Percentiles rank a stretch among this genome's conserved stretches.
Conservation (phyloP, 2,888 invertebrate species). For the Enchytraeus crypticus region DNA sequence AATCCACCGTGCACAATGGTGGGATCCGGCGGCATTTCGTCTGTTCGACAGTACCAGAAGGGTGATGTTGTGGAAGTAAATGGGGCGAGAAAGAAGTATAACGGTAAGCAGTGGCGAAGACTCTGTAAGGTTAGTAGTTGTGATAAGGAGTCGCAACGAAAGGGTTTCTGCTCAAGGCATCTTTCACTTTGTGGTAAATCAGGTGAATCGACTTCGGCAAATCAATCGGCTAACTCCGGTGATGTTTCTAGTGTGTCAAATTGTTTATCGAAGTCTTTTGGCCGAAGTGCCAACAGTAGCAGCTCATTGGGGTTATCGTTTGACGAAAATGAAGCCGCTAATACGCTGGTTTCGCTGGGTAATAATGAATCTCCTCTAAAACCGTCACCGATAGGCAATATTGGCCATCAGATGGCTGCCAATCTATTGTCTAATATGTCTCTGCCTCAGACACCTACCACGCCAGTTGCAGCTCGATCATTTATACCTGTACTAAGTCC, state of each 20-base stretch:
- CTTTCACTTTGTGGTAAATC: slow-evolving; percentile 77
- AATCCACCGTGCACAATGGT: too few species aligned
- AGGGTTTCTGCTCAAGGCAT: slow-evolving; percentile 93
- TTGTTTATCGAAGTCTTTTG: not conserved
- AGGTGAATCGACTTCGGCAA: slow-evolving; percentile 11
- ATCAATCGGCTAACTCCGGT: not conserved
- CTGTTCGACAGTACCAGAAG: slow-evolving; percentile 55
- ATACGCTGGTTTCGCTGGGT: not conserved
- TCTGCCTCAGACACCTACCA: too few species aligned
- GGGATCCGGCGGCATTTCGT: too few species aligned
- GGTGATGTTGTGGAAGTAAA: slow-evolving; percentile 90
- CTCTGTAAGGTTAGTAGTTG: slow-evolving; percentile 91
- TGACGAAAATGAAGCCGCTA: not conserved
- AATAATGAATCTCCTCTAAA: too few species aligned
- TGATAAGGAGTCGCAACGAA: slow-evolving; percentile 89
- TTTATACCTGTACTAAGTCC: too few species aligned
- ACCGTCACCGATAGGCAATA: too few species aligned
- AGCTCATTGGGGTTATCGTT: not conserved
- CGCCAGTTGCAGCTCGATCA: too few species aligned
- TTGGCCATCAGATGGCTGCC: too few species aligned
- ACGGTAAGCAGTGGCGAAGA: slow-evolving; percentile 98
- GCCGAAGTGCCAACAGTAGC: not conserved
- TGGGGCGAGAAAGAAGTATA: slow-evolving; percentile 87
- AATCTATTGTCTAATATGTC: too few species aligned
- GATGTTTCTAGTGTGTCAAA: not conserved